These are phyloP conservation scores for Heterodera filipjevi DNA, from an alignment of 2,888 invertebrate genomes.

Conservation along the genomic window DNA sequence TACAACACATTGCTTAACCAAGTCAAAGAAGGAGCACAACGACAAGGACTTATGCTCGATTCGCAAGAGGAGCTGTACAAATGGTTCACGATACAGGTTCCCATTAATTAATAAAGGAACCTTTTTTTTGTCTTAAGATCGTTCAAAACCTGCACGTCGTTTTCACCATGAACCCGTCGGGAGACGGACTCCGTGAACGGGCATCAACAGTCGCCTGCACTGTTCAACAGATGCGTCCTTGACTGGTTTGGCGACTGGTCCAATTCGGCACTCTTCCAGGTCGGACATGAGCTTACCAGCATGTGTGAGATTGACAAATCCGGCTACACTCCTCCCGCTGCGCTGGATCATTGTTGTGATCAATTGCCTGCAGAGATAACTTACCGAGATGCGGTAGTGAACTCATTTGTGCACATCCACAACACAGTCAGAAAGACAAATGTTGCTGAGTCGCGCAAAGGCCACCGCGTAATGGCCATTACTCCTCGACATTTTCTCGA, in stretches of 20 bases:
- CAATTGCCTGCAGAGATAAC: slow-evolving; percentile 52
- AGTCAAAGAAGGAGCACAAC: slow-evolving; percentile 96
- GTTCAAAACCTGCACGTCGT: slow-evolving; percentile 99
- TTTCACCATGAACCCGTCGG: slow-evolving; percentile 99
- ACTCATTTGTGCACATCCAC: slow-evolving; percentile 96
- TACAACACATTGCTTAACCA: slow-evolving; percentile 99
- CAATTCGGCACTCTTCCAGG: slow-evolving; percentile 76
- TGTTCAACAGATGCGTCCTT: slow-evolving; percentile 97
- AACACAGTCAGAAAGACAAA: slow-evolving; percentile 85
- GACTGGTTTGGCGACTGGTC: slow-evolving; percentile 99
- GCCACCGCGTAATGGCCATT: slow-evolving; percentile 92
- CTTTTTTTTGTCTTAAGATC: slow-evolving; percentile 74
- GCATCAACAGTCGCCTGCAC: slow-evolving; percentile 97
- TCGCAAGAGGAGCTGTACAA: slow-evolving; percentile 97
- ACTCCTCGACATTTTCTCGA: slow-evolving; percentile 97
- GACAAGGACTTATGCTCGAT: slow-evolving; percentile 96
- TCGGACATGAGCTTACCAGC: slow-evolving; percentile 92
- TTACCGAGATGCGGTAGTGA: slow-evolving; percentile 80
- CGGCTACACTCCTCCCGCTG: slow-evolving; percentile 82
- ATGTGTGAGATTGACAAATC: slow-evolving; percentile 89
- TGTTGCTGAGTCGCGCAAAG: slow-evolving; percentile 80
- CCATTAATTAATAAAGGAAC: neutral
- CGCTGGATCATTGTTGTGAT: slow-evolving; percentile 85
- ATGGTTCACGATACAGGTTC: slow-evolving; percentile 86
- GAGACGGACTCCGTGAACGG: slow-evolving; percentile 94